These are phyloP conservation scores for Nerophis lumbriciformis DNA, from an alignment of 2,113 vertebrate species.

Conservation along the genomic window DNA sequence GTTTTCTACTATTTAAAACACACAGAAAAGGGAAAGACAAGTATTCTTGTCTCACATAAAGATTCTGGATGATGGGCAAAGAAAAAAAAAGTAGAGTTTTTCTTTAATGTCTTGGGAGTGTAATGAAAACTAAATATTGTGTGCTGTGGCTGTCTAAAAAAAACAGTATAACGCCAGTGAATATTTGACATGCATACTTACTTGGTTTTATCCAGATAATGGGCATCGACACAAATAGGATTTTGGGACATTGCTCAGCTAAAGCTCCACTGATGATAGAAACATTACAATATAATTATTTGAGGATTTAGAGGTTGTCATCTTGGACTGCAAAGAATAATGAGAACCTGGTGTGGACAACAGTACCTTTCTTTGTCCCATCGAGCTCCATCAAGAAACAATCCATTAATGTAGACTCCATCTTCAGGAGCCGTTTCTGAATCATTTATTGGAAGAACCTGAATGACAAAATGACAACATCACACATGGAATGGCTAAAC, in stretches of 20 bases:
- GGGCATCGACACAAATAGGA: constrained; percentile 87
- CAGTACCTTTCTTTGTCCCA: constrained; percentile 82
- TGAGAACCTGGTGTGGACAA: neutral
- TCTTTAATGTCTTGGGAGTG: neutral
- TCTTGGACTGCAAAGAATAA: neutral
- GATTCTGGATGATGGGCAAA: too few species aligned
- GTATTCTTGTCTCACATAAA: too few species aligned
- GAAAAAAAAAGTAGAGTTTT: too few species aligned
- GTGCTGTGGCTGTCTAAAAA: too few species aligned
- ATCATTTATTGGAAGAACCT: constrained; percentile 63
- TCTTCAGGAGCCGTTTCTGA: constrained; percentile 78
- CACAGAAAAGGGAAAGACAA: too few species aligned
- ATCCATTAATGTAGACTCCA: constrained; percentile 84
- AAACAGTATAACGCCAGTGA: neutral
- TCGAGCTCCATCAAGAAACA: constrained; percentile 91
- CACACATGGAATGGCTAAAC: neutral
- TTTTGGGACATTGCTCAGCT: constrained; percentile 83
- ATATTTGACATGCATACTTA: constrained; percentile 58
- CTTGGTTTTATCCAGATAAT: constrained; percentile 96
- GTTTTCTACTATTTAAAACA: too few species aligned
- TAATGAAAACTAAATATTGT: neutral
- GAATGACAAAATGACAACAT: constrained; percentile 8
- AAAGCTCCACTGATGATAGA: constrained; percentile 76
- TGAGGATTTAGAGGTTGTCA: neutral
- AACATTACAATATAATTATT: neutral